Conservation (phyloP, 2,888 invertebrate genomes). For the Harpalus rufipes region DNA sequence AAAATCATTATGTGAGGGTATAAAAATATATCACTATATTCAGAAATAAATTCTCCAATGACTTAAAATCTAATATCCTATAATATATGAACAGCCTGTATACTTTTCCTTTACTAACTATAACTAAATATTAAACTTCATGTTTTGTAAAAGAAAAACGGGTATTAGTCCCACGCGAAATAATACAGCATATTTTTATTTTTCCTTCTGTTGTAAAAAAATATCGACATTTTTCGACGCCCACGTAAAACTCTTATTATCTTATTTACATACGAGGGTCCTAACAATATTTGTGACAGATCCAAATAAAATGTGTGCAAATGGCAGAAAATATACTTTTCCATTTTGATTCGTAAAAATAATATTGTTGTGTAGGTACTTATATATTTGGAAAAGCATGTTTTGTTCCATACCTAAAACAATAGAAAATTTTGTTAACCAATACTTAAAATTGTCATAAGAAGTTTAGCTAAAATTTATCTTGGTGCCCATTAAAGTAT, state of each 20-base stretch:
- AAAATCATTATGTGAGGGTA: no score
- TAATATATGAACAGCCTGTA: no score
- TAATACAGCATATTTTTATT: neutral
- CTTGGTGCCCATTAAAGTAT: no score
- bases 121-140: no score
- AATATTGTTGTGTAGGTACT: neutral
- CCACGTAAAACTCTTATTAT: constrained; percentile 18
- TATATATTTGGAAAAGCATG: neutral
- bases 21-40: no score
- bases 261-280: constrained; percentile 37
- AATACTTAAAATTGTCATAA: no score
- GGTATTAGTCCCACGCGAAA: neutral
- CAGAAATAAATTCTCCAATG: no score
- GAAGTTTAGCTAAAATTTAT: no score
- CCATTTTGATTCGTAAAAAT: neutral
- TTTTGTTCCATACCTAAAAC: neutral
- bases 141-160: no score
- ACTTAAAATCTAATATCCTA: no score
- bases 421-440: neutral
- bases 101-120: no score
- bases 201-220: constrained; percentile 1
- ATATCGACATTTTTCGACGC: neutral
- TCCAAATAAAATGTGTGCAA: constrained; percentile 30
- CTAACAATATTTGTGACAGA: constrained; percentile 34
- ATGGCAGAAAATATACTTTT: constrained; percentile 14